These are phyloP conservation scores for Pseudorhombus dupliciocellatus DNA, from an alignment of 2,113 vertebrate genomes.

Conservation along the genomic window DNA sequence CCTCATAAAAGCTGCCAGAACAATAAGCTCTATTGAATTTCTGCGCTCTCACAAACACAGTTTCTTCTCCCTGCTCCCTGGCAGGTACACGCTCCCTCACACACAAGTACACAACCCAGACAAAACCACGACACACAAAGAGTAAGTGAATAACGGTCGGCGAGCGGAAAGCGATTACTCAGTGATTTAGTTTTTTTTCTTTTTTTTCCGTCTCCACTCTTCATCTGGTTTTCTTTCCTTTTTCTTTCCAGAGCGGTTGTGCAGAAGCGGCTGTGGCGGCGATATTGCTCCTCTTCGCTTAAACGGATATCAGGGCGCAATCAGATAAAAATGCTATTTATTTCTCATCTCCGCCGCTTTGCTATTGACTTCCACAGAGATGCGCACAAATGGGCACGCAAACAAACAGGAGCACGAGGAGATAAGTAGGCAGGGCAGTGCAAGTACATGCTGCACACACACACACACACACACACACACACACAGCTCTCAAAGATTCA, in stretches of 20 bases:
- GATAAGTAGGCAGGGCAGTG: background rate
- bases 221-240: constrained; percentile 32
- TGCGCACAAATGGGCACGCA: background rate
- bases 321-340: constrained; percentile 71
- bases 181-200: constrained; percentile 35
- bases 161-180: constrained; percentile 58
- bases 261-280: background rate
- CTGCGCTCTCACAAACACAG: background rate
- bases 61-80: background rate
- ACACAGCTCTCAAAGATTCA: background rate
- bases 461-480: constrained; percentile 9
- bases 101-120: background rate
- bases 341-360: constrained; percentile 50
- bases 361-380: constrained; percentile 4
- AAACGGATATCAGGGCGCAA: constrained; percentile 52
- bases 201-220: constrained; percentile 1
- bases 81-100: background rate
- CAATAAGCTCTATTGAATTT: constrained; percentile 43
- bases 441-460: background rate
- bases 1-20: constrained; percentile 44
- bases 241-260: background rate
- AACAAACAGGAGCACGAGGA: background rate
- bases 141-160: constrained; percentile 33
- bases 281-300: constrained; percentile 53
- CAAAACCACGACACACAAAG: constrained; percentile 17